A percentile compares a stretch with the other conserved stretches of the same genome.
phyloP scores from a whole-genome alignment of 2,888 invertebrate genomes.

The Clistopyga incitator region DNA sequence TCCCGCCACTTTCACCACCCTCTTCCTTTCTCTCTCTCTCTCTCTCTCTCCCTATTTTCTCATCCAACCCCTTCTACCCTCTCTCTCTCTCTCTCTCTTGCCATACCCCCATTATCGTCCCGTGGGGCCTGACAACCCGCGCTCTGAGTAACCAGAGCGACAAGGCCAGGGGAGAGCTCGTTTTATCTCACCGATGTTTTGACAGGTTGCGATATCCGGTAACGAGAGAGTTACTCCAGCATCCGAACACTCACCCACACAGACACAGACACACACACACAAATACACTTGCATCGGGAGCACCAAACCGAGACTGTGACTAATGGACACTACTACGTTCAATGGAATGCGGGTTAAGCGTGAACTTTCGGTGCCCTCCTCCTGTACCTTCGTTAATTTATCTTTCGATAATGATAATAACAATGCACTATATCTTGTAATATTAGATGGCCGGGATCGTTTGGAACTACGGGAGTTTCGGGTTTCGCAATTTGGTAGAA shows the following conservation, averaged over 20 bases:
- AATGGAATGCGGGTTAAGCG: slow-evolving; percentile 47
- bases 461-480: background rate
- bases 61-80: slow-evolving; percentile 15
- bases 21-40: slow-evolving; percentile 5
- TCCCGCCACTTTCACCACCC: slow-evolving; percentile 45
- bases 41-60: background rate
- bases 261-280: background rate
- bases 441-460: background rate
- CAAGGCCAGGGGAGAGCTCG: slow-evolving; percentile 5
- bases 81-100: slow-evolving; percentile 22
- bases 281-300: background rate
- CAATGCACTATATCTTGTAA: background rate
- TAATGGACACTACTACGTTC: slow-evolving; percentile 55
- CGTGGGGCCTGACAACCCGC: slow-evolving; percentile 15
- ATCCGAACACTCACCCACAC: slow-evolving; percentile 1
- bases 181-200: slow-evolving; percentile 69
- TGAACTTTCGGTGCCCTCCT: slow-evolving; percentile 15
- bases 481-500: background rate
- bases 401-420: background rate
- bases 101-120: slow-evolving; percentile 40
- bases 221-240: slow-evolving; percentile 54
- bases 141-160: slow-evolving; percentile 5
- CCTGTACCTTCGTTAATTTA: background rate
- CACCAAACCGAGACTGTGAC: slow-evolving; percentile 51
- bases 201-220: slow-evolving; percentile 67